A percentile compares a stretch with the other conserved stretches of the same genome.
Conservation (phyloP, 2,113 vertebrate genomes). For the Scartelaos histophorus region DNA sequence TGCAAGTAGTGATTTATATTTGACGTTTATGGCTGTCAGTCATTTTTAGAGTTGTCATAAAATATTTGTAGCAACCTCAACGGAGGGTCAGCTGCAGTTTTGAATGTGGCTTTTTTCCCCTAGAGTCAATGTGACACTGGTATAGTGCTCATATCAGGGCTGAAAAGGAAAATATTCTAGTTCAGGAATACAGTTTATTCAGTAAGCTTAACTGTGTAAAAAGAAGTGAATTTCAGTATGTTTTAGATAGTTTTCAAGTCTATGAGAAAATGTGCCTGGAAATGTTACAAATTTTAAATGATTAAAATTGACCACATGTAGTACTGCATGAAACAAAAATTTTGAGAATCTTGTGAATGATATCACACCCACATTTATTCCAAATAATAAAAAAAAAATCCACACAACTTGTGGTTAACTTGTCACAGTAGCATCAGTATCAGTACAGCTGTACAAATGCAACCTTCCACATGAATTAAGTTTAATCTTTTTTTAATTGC, state of each 20-base stretch:
- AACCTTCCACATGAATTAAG: background rate
- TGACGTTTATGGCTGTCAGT: background rate
- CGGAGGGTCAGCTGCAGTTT: conserved; percentile 1
- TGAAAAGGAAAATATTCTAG: background rate
- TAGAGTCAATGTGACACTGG: background rate
- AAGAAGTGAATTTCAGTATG: background rate
- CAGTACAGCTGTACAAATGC: background rate
- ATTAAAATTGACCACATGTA: background rate
- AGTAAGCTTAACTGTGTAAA: background rate
- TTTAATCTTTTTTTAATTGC: background rate
- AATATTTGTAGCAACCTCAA: conserved; percentile 2
- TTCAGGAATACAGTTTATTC: background rate
- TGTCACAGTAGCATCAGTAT: background rate
- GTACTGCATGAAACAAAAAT: no score
- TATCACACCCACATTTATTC: no score
- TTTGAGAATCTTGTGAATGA: no score
- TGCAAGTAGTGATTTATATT: background rate
- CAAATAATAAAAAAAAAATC: no score
- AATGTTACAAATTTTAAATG: background rate
- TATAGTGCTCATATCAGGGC: background rate
- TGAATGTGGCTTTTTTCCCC: background rate
- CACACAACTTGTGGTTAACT: no score
- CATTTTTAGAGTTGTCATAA: conserved; percentile 4
- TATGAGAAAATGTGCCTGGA: background rate
- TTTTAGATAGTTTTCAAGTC: no score